Base-by-base conservation (phyloP, 2,888 invertebrate genomes). In the Beris chalybata region DNA sequence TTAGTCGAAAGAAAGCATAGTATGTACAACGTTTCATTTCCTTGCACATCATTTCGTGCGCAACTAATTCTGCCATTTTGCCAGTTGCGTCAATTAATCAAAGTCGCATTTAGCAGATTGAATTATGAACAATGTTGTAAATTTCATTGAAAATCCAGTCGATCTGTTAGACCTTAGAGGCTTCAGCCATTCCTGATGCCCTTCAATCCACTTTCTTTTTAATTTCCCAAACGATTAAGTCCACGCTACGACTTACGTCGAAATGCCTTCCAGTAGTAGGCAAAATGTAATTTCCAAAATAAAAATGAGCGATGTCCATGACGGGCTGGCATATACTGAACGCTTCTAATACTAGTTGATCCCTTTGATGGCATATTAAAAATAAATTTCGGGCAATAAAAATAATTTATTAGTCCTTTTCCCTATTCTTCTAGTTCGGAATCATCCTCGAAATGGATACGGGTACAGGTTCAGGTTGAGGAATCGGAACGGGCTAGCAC, bases 361-460 rank as follows among this genome's bases (percentile, higher is more conserved):
- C 61, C 65, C 59, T 63, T 55, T 57, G 64, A 47, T 61, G 54
- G 61, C 61, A 65, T 68, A 68, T 68, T 61, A 68, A 65, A 68
- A 65, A 58, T 61, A 65, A 65, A 65, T 68, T 68, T 52, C 61
- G 58, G 58, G 65, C 61, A 68, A 68, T 68, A 68, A 68, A 68
- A 61, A 68, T 68, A 68, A 68, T 68, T 68, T 68, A 68, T 68
- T 65, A 55, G 56, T 54, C 31, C 53, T 38, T 53, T 45, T 29
- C 52, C 48, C 67, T 30, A 44, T 56, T n/a, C 15, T 15, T 9
- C n/a, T 56, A 6, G 45, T 30, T 58, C n/a, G 45, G 12, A 29
- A 12, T 22, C 22, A 22, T 29, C 11, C 29, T 29, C 22, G 50
- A 4, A n/a, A 13, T 11, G 29, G 52, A 29, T 38, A 52, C 52